Percentiles rank a stretch among this genome's conserved stretches.
Evolutionary conservation across 2,797 vertebrate genomes (phyloP).

Genomic region (Rousettus madagascariensis): DNA sequence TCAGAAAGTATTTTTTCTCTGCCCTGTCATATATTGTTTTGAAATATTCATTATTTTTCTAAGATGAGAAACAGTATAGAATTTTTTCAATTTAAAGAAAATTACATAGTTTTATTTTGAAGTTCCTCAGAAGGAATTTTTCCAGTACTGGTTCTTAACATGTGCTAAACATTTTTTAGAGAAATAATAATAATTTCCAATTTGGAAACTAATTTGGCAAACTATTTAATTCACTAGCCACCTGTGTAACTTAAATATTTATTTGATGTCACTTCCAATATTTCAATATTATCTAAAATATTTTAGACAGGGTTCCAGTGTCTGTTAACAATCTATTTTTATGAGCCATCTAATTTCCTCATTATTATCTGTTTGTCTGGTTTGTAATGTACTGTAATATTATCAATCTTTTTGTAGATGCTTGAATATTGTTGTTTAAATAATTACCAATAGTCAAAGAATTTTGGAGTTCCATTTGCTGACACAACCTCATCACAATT

Average conservation of each 20-base stretch:
- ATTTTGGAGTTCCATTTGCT: neutral
- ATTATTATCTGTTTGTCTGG: neutral
- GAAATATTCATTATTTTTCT: neutral
- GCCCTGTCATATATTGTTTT: neutral
- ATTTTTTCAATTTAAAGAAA: slow-evolving; percentile 39
- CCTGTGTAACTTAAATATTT: neutral
- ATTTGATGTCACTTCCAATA: neutral
- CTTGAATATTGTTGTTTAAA: neutral
- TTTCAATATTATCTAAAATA: slow-evolving; percentile 10
- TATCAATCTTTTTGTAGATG: neutral
- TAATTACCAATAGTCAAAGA: neutral
- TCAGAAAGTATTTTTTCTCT: neutral
- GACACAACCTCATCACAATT: neutral
- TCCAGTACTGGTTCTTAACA: neutral
- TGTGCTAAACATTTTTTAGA: neutral
- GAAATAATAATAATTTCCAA: neutral
- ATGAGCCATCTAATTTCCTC: neutral
- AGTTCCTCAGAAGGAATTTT: neutral
- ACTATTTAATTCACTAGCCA: neutral
- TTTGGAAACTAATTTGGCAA: slow-evolving; percentile 25
- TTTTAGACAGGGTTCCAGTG: neutral
- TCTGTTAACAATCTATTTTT: neutral
- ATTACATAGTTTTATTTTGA: neutral
- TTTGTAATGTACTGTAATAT: neutral
- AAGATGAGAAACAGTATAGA: neutral